A percentile compares a stretch with the other conserved stretches of the same genome.
phyloP scores from a whole-genome alignment of 2,113 vertebrate genomes.

The Nothoprocta perdicaria region DNA sequence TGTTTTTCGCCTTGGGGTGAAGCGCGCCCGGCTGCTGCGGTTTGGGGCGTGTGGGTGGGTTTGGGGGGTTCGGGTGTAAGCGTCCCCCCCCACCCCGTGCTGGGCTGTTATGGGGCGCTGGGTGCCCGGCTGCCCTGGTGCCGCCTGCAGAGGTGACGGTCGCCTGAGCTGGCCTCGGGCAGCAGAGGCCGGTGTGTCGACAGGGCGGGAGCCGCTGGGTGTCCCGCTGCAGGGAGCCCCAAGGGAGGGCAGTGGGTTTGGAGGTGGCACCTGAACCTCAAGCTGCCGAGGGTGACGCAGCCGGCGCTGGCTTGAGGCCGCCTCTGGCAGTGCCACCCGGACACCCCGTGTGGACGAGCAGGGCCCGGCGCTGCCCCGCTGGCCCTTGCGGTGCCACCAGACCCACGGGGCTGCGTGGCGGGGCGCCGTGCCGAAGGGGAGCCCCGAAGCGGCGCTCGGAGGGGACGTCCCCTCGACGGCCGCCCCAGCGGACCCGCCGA shows the following conservation, averaged over 20 bases:
- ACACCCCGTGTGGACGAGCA: background rate
- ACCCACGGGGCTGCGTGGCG: rapidly evolving
- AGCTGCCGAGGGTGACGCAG: background rate
- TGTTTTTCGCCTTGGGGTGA: background rate
- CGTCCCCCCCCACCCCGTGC: rapidly evolving
- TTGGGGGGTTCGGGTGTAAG: background rate
- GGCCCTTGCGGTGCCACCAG: too few species aligned
- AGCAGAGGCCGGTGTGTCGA: rapidly evolving
- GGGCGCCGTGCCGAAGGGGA: background rate
- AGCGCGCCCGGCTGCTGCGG: rapidly evolving
- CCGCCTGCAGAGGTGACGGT: background rate
- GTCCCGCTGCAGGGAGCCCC: background rate
- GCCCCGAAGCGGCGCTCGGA: rapidly evolving
- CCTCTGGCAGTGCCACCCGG: background rate
- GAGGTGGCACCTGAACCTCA: background rate
- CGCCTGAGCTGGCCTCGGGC: background rate
- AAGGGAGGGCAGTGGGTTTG: background rate
- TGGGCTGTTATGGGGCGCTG: background rate
- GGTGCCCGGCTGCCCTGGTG: background rate
- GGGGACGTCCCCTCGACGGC: background rate
- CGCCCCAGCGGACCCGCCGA: rapidly evolving
- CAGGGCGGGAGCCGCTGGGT: background rate
- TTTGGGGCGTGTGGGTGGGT: background rate
- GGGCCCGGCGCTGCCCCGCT: too few species aligned
- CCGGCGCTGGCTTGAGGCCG: background rate